Evolutionary conservation across 2,888 invertebrate genomes (phyloP).

Genomic region (Tenodera sinensis): DNA sequence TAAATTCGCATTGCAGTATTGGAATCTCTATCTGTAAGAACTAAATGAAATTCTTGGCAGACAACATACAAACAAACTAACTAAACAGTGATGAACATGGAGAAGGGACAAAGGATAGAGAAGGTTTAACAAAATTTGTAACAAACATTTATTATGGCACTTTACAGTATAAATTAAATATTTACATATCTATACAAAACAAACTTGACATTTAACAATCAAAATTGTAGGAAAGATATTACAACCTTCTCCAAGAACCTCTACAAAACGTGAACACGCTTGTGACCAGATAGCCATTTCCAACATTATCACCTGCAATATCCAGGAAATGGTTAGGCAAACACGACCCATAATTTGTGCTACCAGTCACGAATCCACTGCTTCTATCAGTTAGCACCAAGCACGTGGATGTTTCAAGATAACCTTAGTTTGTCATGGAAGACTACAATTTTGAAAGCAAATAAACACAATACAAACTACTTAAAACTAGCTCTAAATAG

Average conservation of each 20-base stretch:
- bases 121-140: not conserved
- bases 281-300: not conserved
- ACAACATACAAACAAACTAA: too few species aligned
- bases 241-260: not conserved
- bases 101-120: not conserved
- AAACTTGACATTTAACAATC: not conserved
- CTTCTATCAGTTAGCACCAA: constrained; percentile 19
- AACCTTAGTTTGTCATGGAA: not conserved
- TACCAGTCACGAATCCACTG: not conserved
- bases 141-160: not conserved
- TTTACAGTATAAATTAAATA: not conserved
- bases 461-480: not conserved
- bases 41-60: too few species aligned
- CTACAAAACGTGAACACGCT: not conserved
- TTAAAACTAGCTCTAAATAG: not conserved
- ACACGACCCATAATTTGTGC: not conserved
- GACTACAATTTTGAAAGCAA: not conserved
- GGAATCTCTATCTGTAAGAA: too few species aligned
- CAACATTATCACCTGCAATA: not conserved
- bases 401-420: not conserved
- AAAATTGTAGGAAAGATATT: not conserved
- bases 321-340: not conserved
- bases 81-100: not conserved
- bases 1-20: too few species aligned
- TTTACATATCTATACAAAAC: constrained; percentile 1